Evolutionary conservation across 2,888 invertebrate genomes (phyloP).

Genomic region (Molorchus minor): DNA sequence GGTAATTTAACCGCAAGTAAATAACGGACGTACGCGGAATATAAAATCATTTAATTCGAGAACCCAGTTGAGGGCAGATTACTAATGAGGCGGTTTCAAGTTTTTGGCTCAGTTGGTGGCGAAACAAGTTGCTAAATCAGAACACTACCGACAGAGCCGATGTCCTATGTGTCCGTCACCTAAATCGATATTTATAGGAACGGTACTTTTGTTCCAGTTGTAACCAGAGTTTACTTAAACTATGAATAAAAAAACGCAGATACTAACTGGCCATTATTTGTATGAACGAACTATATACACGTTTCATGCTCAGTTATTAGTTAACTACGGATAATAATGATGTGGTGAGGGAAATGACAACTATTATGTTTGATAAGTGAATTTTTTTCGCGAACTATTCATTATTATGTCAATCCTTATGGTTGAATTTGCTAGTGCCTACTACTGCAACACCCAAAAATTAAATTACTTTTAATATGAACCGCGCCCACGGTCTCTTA

Average conservation of each 20-base stretch:
- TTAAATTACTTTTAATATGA: conserved; percentile 10
- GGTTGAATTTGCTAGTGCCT: conserved; percentile 3
- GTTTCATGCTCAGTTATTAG: no score
- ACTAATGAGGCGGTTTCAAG: conserved; percentile 18
- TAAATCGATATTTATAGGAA: no score
- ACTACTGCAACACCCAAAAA: conserved; percentile 7
- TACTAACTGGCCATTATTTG: no score
- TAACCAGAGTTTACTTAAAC: no score
- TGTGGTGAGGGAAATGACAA: no score
- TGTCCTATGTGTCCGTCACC: neutral
- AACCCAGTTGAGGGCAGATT: conserved; percentile 12
- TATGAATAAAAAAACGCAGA: no score
- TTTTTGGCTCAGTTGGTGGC: conserved; percentile 6
- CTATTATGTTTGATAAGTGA: no score
- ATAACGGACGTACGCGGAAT: conserved; percentile 9
- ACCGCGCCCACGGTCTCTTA: conserved; percentile 7
- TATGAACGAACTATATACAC: no score
- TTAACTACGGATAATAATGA: no score
- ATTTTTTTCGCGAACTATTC: no score
- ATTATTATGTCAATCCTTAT: conserved; percentile 4
- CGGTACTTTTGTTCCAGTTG: no score
- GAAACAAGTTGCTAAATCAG: conserved; percentile 3
- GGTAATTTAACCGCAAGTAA: neutral
- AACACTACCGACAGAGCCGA: neutral
- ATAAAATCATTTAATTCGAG: conserved; percentile 7